Percentiles rank a stretch among this genome's conserved stretches.
Evolutionary conservation across 1,140 invertebrate species (phyloP).

Genomic region (Spodoptera frugiperda): DNA sequence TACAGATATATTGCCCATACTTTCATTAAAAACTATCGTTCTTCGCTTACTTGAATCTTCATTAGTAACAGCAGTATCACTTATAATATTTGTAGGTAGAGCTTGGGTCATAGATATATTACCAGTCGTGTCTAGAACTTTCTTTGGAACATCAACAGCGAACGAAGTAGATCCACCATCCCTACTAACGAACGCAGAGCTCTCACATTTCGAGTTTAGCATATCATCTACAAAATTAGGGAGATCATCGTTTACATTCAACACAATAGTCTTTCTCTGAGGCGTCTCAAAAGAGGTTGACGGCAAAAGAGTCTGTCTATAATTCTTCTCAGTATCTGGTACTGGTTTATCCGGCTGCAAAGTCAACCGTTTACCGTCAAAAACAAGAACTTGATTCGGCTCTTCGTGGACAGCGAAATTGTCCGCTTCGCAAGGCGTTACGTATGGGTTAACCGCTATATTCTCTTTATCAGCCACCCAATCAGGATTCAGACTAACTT

Average conservation of each 20-base stretch:
- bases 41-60: too few species aligned
- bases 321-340: constrained; percentile 45
- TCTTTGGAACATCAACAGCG: not conserved
- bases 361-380: constrained; percentile 76
- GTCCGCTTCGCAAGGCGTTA: constrained; percentile 60
- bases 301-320: constrained; percentile 52
- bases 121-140: constrained; percentile 48
- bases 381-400: constrained; percentile 72
- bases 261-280: constrained; percentile 68
- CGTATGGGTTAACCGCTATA: constrained; percentile 73
- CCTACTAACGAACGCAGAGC: not conserved
- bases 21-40: too few species aligned
- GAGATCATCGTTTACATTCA: constrained; percentile 71
- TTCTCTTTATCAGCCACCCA: constrained; percentile 76
- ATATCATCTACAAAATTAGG: constrained; percentile 65
- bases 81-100: too few species aligned
- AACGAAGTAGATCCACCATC: too few species aligned
- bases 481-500: constrained; percentile 56
- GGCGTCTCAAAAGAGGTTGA: constrained; percentile 38
- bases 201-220: not conserved
- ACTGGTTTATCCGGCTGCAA: constrained; percentile 63
- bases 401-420: constrained; percentile 72
- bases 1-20: too few species aligned
- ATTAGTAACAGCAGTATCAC: too few species aligned
- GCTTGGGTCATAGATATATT: constrained; percentile 63